Conservation (phyloP, 2,113 vertebrate genomes). For the Martes martes region DNA sequence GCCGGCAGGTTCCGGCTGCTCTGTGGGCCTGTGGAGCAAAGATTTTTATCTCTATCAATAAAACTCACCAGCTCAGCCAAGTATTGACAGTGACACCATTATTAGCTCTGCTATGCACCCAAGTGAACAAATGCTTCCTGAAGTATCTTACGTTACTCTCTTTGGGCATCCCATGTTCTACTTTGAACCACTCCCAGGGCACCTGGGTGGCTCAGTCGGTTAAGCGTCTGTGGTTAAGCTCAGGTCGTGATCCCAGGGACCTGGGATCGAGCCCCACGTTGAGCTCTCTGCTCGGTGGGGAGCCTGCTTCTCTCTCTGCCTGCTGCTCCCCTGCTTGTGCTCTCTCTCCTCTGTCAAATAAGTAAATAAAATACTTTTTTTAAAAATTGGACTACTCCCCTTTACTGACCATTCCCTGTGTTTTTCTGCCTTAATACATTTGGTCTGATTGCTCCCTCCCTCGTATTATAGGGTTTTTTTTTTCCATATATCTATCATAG, state of each 20-base stretch:
- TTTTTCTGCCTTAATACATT: background rate
- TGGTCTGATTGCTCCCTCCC: background rate
- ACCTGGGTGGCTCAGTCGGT: background rate
- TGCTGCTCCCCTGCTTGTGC: background rate
- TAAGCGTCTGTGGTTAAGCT: background rate
- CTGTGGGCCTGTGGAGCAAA: background rate
- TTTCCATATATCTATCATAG: background rate
- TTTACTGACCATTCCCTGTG: background rate
- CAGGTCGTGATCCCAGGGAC: background rate
- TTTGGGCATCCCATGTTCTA: background rate
- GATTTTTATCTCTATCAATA: background rate
- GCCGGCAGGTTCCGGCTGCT: background rate
- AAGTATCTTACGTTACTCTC: background rate
- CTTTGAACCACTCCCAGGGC: background rate
- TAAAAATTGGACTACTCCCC: background rate
- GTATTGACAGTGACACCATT: background rate
- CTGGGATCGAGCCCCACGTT: background rate
- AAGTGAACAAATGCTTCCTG: background rate
- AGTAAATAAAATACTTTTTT: background rate
- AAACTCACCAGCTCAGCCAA: background rate
- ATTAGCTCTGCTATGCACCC: background rate
- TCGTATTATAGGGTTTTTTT: background rate
- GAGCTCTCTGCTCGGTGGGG: background rate
- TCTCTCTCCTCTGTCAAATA: background rate
- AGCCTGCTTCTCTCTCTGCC: background rate